phyloP scores from a whole-genome alignment of 1,140 invertebrate genomes.

The Diploscapter pachys region DNA sequence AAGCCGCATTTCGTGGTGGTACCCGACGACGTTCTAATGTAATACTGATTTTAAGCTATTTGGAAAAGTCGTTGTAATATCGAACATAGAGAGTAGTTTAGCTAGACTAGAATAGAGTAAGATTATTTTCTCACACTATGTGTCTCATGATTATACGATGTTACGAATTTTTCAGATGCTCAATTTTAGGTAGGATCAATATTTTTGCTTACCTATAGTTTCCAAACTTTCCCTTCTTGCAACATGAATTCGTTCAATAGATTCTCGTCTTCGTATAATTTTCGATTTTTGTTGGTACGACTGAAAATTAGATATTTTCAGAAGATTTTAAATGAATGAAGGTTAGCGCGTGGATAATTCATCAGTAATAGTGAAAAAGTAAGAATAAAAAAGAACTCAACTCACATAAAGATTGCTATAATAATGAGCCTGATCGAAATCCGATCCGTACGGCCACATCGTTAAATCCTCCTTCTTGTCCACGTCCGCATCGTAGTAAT shows the following conservation, averaged over 20 bases:
- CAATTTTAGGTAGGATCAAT: too few relatives aligned
- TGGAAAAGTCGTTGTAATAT: not conserved
- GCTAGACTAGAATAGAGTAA: not conserved
- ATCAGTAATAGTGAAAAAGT: not conserved
- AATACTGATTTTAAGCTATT: not conserved
- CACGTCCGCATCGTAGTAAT: not conserved
- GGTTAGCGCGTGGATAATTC: too few relatives aligned
- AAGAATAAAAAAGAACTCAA: not conserved
- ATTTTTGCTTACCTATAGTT: too few relatives aligned
- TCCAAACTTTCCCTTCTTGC: too few relatives aligned
- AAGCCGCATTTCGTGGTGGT: not conserved
- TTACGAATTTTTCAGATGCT: too few relatives aligned
- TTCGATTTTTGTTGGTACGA: too few relatives aligned
- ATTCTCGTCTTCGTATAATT: too few relatives aligned
- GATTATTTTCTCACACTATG: not conserved
- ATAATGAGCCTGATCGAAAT: slow-evolving; percentile 1
- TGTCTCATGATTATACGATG: not conserved
- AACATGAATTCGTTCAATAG: too few relatives aligned
- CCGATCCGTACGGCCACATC: not conserved
- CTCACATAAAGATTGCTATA: slow-evolving; percentile 1
- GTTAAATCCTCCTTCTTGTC: not conserved
- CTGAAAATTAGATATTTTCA: too few relatives aligned
- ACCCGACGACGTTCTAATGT: not conserved
- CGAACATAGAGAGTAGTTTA: not conserved
- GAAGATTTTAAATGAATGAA: too few relatives aligned